Evolutionary conservation across 2,113 vertebrate species (phyloP).

Genomic region (Lophochroa leadbeateri): DNA sequence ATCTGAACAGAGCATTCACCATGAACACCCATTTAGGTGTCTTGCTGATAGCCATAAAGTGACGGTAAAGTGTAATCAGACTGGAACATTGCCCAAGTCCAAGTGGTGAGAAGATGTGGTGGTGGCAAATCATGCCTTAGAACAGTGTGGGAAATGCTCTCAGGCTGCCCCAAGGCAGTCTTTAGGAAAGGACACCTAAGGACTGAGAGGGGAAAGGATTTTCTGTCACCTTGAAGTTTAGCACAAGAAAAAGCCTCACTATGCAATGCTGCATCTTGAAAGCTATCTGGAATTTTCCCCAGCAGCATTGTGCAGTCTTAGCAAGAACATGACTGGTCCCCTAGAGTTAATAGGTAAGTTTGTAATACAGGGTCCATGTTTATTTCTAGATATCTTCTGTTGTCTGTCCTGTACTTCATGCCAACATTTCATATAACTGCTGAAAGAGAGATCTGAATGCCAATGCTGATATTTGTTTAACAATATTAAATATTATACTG

Average conservation of each 20-base stretch:
- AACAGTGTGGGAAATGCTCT: background rate
- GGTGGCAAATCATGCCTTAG: background rate
- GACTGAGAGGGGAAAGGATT: background rate
- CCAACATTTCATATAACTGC: slow-evolving; percentile 52
- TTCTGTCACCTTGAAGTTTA: background rate
- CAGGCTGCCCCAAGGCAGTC: background rate
- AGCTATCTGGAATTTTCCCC: slow-evolving; percentile 48
- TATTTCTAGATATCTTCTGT: slow-evolving; percentile 71
- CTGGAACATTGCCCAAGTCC: background rate
- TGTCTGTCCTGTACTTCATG: slow-evolving; percentile 57
- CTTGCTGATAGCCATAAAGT: background rate
- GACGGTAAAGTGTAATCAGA: background rate
- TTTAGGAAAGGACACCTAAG: background rate
- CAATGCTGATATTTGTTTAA: slow-evolving; percentile 12
- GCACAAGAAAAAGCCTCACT: background rate
- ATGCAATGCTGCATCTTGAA: background rate
- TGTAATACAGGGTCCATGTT: slow-evolving; percentile 72
- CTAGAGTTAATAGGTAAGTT: slow-evolving; percentile 65
- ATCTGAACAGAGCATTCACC: background rate
- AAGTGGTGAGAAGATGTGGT: background rate
- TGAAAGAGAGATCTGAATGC: slow-evolving; percentile 25
- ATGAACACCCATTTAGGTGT: background rate
- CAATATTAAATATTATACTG: slow-evolving; percentile 30
- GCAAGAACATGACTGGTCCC: slow-evolving; percentile 13
- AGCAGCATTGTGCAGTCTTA: slow-evolving; percentile 55